These are phyloP conservation scores for Styela clava DNA, from an alignment of 23 tunicate species.

Conservation along the genomic window DNA sequence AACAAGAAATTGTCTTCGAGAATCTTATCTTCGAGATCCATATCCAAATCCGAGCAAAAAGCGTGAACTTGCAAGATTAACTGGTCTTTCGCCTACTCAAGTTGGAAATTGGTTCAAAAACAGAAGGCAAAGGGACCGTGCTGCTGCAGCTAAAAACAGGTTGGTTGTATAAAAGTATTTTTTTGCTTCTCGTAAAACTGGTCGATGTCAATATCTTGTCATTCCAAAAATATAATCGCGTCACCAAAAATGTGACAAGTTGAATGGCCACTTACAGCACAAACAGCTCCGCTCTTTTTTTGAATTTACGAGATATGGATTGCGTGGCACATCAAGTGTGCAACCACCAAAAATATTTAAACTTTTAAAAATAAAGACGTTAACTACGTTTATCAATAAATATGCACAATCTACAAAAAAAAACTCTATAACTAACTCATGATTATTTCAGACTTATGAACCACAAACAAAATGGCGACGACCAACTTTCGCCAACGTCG, in stretches of 20 bases:
- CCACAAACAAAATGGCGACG: constrained; percentile 24
- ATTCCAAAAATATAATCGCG: neutral
- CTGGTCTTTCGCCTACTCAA: constrained; percentile 97
- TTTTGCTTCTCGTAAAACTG: too few relatives aligned
- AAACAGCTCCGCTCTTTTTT: too few relatives aligned
- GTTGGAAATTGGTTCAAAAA: constrained; percentile 99
- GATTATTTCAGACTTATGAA: constrained; percentile 9
- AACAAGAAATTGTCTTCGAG: constrained; percentile 82
- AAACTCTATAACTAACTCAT: too few relatives aligned
- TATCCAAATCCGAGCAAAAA: constrained; percentile 96
- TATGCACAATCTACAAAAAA: too few relatives aligned
- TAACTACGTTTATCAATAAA: too few relatives aligned
- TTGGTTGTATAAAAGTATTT: neutral
- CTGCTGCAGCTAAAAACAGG: constrained; percentile 93
- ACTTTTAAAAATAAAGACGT: too few relatives aligned
- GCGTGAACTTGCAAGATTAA: constrained; percentile 78
- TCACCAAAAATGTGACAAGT: neutral
- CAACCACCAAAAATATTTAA: too few relatives aligned
- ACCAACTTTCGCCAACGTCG: neutral
- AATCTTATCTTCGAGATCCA: constrained; percentile 84
- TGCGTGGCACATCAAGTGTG: too few relatives aligned
- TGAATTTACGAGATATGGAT: too few relatives aligned
- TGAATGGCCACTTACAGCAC: too few relatives aligned
- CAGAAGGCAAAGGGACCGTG: constrained; percentile 95
- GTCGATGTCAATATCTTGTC: neutral